Base-by-base conservation (phyloP, 2,888 invertebrate species). In the Azorinus chamasolen region DNA sequence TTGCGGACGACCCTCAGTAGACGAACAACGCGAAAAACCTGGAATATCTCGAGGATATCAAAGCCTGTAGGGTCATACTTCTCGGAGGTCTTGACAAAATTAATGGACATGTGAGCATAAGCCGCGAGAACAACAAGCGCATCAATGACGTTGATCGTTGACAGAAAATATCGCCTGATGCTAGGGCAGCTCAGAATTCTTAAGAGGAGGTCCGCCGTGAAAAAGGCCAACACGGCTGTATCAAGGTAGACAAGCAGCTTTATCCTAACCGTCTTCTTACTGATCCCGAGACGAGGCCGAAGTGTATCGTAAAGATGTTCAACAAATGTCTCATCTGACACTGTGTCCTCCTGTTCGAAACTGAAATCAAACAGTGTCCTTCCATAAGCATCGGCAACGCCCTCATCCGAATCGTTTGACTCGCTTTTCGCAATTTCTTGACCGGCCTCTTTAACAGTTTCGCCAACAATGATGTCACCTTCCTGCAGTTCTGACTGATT, bases 11-110 rank as follows among this genome's bases (percentile, higher is more conserved):
- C 58, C 20, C 85, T 54, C 3, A 85, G 46, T 16, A 85, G 73
- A 8, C 85, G 74, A 14, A 85, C 61, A 22, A 85, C 80, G 1
- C 85, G 70, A 20, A 83, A 46, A 5, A 80, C 72, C 41, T 83
- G 82, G 39, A 82, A 59, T 20, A 80, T 70, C 41, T 83, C 71
- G 14, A 84, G 61, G 6, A 80, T 18, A 46, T 84, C 84, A 16
- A 69, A 70, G 37, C 58, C 63, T 1, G 78, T 61, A 1, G 58
- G 22, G 16, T 68, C 61, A 41, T 77, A 81, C 37, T 71, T 58
- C 25, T 80, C 82, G n/a, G 66, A 57, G 27, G 63, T 74, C 24
- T 55, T 59, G 27, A 79, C 22, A 10, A 72, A 37, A 48, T 80
- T 78, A 46, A 85, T 39, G 12, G 59, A 10, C 22, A 82, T 68